Conservation (phyloP, 2,113 vertebrate species). For the Trematocara variabile region DNA sequence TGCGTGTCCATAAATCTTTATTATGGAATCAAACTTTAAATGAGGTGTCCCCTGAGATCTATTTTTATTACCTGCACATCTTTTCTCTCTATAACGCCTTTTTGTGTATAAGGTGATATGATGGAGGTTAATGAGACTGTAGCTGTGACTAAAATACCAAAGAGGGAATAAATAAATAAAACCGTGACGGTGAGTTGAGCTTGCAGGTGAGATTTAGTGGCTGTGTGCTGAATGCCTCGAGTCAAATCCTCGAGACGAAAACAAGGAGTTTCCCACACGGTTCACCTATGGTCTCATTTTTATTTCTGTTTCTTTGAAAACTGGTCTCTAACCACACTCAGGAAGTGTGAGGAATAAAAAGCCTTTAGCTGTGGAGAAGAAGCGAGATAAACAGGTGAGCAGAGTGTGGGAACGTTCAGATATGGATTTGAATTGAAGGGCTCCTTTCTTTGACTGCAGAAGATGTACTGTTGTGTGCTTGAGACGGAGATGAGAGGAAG, state of each 20-base stretch:
- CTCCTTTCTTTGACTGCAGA: neutral
- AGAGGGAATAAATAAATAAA: neutral
- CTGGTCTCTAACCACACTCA: neutral
- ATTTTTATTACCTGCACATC: neutral
- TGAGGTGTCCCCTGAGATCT: neutral
- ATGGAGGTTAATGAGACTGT: neutral
- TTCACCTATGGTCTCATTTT: neutral
- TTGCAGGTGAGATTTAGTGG: neutral
- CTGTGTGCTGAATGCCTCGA: neutral
- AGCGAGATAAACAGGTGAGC: neutral
- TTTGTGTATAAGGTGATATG: neutral
- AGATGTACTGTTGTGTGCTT: neutral
- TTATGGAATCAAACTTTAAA: neutral
- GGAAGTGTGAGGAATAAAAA: neutral
- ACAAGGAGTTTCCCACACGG: neutral
- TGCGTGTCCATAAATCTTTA: neutral
- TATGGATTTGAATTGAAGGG: neutral
- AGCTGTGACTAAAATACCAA: neutral
- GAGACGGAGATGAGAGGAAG: neutral
- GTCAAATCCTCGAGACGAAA: neutral
- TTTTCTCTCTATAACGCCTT: neutral
- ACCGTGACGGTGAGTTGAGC: neutral
- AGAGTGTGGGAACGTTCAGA: constrained; percentile 18
- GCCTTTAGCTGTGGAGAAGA: neutral
- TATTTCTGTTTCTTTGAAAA: neutral